These are phyloP conservation scores for Neodiprion virginianus DNA, from an alignment of 1,140 invertebrate genomes.

Conservation along the genomic window DNA sequence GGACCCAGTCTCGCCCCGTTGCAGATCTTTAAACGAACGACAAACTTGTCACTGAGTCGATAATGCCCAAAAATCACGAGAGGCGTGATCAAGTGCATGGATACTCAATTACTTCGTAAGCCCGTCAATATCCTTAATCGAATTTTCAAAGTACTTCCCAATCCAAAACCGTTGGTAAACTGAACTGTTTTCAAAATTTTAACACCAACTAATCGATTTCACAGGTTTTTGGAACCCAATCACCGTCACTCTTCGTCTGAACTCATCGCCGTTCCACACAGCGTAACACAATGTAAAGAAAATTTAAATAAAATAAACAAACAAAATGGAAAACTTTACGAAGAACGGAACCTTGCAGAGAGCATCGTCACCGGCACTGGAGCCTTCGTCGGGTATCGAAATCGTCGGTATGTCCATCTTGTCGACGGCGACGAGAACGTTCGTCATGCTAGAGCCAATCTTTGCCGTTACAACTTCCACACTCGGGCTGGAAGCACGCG, in stretches of 20 bases:
- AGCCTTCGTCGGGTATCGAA: slow-evolving; percentile 49
- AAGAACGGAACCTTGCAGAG: slow-evolving; percentile 39
- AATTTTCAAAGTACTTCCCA: not conserved
- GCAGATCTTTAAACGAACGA: slow-evolving; percentile 34
- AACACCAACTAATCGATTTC: too few species aligned
- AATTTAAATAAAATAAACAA: slow-evolving; percentile 22
- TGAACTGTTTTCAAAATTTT: too few species aligned
- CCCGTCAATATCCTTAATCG: too few species aligned
- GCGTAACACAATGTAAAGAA: not conserved
- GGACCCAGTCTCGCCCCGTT: slow-evolving; percentile 42
- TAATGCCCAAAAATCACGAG: too few species aligned
- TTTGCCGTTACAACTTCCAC: not conserved
- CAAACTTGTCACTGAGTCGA: too few species aligned
- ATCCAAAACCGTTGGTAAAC: not conserved
- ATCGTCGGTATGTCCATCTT: slow-evolving; percentile 42
- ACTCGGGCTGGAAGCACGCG: too few species aligned
- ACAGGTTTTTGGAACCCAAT: too few species aligned
- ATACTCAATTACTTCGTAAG: too few species aligned
- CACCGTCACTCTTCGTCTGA: too few species aligned
- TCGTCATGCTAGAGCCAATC: not conserved
- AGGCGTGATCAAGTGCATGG: too few species aligned
- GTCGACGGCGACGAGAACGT: not conserved
- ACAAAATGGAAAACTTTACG: not conserved
- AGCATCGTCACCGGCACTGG: slow-evolving; percentile 25
- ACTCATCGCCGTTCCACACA: too few species aligned